Evolutionary conservation across 2,888 invertebrate genomes (phyloP).

Genomic region (Caenorhabditis sulstoni): DNA sequence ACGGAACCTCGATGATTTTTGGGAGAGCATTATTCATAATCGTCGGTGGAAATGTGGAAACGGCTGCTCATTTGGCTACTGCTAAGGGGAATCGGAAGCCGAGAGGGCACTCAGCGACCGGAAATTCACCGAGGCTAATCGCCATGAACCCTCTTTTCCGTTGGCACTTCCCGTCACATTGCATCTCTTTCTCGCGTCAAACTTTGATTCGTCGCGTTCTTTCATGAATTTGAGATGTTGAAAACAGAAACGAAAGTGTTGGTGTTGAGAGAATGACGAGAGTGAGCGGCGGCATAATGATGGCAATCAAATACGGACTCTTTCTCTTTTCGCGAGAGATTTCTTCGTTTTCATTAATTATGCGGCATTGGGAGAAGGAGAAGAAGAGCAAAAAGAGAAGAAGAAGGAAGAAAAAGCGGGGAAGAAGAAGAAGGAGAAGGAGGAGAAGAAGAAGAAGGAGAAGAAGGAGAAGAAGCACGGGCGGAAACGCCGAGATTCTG

Average conservation of each 20-base stretch:
- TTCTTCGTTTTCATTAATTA: slow-evolving; percentile 36
- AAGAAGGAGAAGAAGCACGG: slow-evolving; percentile 20
- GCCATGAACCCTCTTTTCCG: neutral
- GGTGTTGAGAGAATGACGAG: neutral
- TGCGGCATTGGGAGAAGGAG: slow-evolving; percentile 17
- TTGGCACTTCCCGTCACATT: neutral
- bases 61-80: no score
- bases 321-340: neutral
- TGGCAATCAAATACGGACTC: slow-evolving; percentile 25
- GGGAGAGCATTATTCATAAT: neutral
- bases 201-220: neutral
- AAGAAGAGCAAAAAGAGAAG: slow-evolving; percentile 1
- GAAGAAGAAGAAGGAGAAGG: slow-evolving; percentile 9
- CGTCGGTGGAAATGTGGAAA: neutral
- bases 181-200: neutral
- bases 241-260: slow-evolving; percentile 7
- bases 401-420: slow-evolving; percentile 16
- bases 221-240: slow-evolving; percentile 6
- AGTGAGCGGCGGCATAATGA: slow-evolving; percentile 29
- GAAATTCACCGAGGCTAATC: neutral
- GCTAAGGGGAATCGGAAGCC: neutral
- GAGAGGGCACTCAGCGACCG: neutral
- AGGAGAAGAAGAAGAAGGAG: slow-evolving; percentile 5
- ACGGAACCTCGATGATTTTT: no score
- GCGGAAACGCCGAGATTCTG: slow-evolving; percentile 9